A percentile compares a stretch with the other conserved stretches of the same genome.
These are phyloP conservation scores for Anarsia innoxiella DNA, from an alignment of 2,888 invertebrate genomes.

Conservation along the genomic window DNA sequence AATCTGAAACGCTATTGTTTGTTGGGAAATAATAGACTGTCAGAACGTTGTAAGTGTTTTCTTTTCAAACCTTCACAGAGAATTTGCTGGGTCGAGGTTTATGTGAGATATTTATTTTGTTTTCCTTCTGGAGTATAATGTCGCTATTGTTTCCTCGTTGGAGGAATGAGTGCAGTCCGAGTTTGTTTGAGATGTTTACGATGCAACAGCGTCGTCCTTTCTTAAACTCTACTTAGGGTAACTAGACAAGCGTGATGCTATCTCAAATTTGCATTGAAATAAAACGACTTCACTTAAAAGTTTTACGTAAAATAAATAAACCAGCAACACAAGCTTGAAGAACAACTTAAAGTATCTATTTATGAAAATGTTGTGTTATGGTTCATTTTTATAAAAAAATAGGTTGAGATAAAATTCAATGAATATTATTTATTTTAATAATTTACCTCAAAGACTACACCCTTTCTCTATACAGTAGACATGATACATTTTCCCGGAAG, in stretches of 20 bases:
- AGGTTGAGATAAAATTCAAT: too few species aligned
- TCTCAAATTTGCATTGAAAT: not conserved
- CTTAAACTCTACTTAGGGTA: constrained; percentile 7
- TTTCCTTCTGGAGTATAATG: constrained; percentile 20
- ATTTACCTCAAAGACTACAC: too few species aligned
- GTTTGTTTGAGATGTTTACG: constrained; percentile 6
- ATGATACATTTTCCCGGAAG: not conserved
- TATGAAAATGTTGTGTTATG: too few species aligned
- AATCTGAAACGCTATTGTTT: constrained; percentile 9
- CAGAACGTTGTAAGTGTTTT: constrained; percentile 23
- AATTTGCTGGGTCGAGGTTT: constrained; percentile 17
- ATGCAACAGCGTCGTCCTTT: constrained; percentile 8
- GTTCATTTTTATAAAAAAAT: too few species aligned
- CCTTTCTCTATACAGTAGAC: not conserved
- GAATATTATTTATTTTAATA: too few species aligned
- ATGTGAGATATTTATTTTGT: constrained; percentile 12
- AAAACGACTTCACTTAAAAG: too few species aligned
- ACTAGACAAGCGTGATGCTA: constrained; percentile 2
- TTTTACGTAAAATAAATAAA: too few species aligned
- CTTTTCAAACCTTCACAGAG: constrained; percentile 26
- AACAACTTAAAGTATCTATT: too few species aligned
- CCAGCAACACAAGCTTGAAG: too few species aligned
- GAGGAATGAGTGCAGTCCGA: constrained; percentile 18
- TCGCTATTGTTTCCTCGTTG: constrained; percentile 33
- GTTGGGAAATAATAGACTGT: constrained; percentile 29